Base-by-base conservation (phyloP, 2,888 invertebrate genomes). In the Drosophila anomalata region DNA sequence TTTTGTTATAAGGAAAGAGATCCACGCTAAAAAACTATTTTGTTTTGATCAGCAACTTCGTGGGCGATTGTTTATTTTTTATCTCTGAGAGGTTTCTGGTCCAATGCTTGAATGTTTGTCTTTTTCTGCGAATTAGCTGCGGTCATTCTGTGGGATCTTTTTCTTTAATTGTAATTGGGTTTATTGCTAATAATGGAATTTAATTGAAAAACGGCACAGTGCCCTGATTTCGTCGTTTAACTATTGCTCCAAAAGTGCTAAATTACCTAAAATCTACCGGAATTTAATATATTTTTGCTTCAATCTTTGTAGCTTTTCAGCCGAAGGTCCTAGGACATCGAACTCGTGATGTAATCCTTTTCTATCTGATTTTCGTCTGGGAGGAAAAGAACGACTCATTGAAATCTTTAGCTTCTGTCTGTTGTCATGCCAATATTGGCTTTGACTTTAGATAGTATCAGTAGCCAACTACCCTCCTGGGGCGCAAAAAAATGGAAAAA, bases 31-130 rank as follows among this genome's bases (percentile, higher is more conserved):
- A 51, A 67, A 73, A 72, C 67, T 83, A 75, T 83, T 83, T 83
- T 83, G 83, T 83, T 88, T 83, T 83, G 83, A 75, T 83, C 84
- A 65, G 9, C 53, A 68, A 68, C 22, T 83, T 83, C 83, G 87
- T 56, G 59, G 22, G 51, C 39, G 55, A 20, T 50, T 31, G 52
- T 51, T 26, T 26, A 8, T 22, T 39, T 22, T 17, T 36, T 24
- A 17, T 17, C 53, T 29, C 22, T 12, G n/a, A 36, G 9, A 53
- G 8, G 33, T 54, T 48, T 29, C 46, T 46, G 17, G 24, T n/a
- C 2, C 22, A 65, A 36, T 63, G 20, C 44, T 62, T 61, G 41
- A 36, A 44, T 1, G n/a, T 1, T 14, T 24, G 17, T 17, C 14
- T 39, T 36, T 17, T 29, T 17, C 5, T 36, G 31, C 26, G 48